Percentiles rank a stretch among this genome's conserved stretches.
phyloP scores from a whole-genome alignment of 2,888 invertebrate species.

The Erebia aethiops region DNA sequence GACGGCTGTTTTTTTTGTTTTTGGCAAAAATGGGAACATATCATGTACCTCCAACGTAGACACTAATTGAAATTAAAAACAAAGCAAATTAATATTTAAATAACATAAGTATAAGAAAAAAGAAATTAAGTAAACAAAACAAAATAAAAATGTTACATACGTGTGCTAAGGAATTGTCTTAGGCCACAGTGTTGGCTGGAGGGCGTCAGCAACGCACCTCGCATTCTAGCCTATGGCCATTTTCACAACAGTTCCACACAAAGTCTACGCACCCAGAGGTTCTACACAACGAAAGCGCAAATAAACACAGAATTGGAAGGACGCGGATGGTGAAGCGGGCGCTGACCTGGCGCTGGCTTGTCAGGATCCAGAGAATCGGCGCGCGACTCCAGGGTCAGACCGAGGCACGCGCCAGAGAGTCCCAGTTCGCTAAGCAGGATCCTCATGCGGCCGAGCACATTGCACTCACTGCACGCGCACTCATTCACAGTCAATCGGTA shows the following conservation, averaged over 20 bases:
- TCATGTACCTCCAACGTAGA: not conserved
- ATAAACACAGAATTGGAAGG: slow-evolving; percentile 80
- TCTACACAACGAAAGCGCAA: slow-evolving; percentile 83
- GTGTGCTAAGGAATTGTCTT: slow-evolving; percentile 76
- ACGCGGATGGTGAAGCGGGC: slow-evolving; percentile 74
- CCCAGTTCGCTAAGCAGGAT: slow-evolving; percentile 83
- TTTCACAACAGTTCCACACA: slow-evolving; percentile 80
- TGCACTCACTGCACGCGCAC: slow-evolving; percentile 82
- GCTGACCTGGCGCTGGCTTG: slow-evolving; percentile 82
- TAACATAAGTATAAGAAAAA: slow-evolving; percentile 44
- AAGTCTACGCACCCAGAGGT: slow-evolving; percentile 77
- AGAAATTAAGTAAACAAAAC: slow-evolving; percentile 53
- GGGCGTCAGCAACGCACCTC: slow-evolving; percentile 83
- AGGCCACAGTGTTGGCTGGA: slow-evolving; percentile 78
- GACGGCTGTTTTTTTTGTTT: not conserved
- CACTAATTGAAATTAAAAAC: not conserved
- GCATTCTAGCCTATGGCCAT: slow-evolving; percentile 83
- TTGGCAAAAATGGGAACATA: not conserved
- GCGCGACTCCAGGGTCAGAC: slow-evolving; percentile 80
- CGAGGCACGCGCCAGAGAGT: slow-evolving; percentile 81
- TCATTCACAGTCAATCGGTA: slow-evolving; percentile 71
- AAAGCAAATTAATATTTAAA: not conserved
- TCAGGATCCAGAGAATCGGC: slow-evolving; percentile 76
- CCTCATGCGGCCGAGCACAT: slow-evolving; percentile 83
- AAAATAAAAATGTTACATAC: slow-evolving; percentile 78